Base-by-base conservation (phyloP, 1,140 invertebrate genomes). In the Helicoverpa armigera region DNA sequence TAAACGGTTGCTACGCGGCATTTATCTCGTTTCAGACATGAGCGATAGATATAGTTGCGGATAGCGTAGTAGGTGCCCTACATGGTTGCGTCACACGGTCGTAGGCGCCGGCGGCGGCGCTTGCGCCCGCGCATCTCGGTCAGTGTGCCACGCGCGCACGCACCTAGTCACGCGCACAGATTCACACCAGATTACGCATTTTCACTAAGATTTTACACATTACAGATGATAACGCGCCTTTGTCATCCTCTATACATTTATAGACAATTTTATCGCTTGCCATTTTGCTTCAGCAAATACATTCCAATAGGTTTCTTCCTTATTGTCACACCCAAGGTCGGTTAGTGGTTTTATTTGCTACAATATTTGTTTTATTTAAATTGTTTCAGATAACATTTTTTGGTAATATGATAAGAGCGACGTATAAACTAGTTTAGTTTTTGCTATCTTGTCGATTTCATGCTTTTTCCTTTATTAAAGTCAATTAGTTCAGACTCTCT, bases 71-170 rank as follows among this genome's bases (percentile, higher is more conserved):
- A 73, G 79, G 54, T 63, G 80, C 65, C 67, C 60, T 51, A 61
- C 80, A 61, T 50, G 61, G 80, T 85, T 84, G 83, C 85, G 87
- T 84, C 83, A 86, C 50, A 80, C 56, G 56, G 14, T 29, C 61
- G 69, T 35, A 67, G 67, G 79, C 81, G 87, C 84, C 78, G 85
- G 86, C 85, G 87, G 82, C 79, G 69, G 73, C 31, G 79, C 84
- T 16, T 14, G 65, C 35, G 35, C 35, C 4, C 87, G 86, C 81
- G 81, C 85, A 88, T 83, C 79, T 86, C 89, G 86, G 88, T 89
- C 88, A 90, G 78, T 86, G 85, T 85, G 86, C 86, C 83, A 83
- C 58, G 78, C 72, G 65, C 48, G 67, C 82, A 82, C 82, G 84
- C 79, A 79, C 73, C 65, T 79, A 79, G 75, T 83, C 82, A 85